phyloP scores from a whole-genome alignment of 2,888 invertebrate species.

The Diploptera punctata region DNA sequence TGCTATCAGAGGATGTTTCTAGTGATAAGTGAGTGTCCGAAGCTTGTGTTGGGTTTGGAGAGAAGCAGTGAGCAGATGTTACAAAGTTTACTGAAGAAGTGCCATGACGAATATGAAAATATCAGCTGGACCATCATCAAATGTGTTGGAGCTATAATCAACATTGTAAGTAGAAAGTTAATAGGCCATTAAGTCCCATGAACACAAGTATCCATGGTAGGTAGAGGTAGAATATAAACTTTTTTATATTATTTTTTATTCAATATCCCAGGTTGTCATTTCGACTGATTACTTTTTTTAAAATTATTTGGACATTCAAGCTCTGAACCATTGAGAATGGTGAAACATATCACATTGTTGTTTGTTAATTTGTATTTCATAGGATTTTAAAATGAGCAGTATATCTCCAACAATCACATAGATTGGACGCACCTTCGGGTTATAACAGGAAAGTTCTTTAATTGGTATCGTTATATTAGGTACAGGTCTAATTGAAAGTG shows the following conservation, averaged over 20 bases:
- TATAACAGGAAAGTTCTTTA: too few species aligned
- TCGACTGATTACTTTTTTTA: not conserved
- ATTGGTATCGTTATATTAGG: too few species aligned
- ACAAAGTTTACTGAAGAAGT: not conserved
- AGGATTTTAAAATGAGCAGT: too few species aligned
- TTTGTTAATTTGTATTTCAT: too few species aligned
- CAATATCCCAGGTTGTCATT: too few species aligned
- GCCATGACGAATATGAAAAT: not conserved
- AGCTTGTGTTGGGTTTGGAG: not conserved
- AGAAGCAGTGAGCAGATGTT: not conserved
- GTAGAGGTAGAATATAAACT: too few species aligned
- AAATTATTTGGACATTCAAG: not conserved
- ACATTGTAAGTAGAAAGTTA: slow-evolving; percentile 4
- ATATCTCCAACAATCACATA: too few species aligned
- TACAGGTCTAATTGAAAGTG: too few species aligned
- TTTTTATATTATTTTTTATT: too few species aligned
- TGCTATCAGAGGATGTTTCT: not conserved
- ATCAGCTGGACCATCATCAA: not conserved
- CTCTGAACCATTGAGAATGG: not conserved
- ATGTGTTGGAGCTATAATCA: slow-evolving; percentile 1
- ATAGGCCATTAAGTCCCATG: too few species aligned
- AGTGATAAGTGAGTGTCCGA: not conserved
- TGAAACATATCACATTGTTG: not conserved
- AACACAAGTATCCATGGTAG: too few species aligned
- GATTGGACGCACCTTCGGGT: too few species aligned